A percentile compares a stretch with the other conserved stretches of the same genome.
These are phyloP conservation scores for Thereuonema tuberculata DNA, from an alignment of 1,140 invertebrate species.

Conservation along the genomic window DNA sequence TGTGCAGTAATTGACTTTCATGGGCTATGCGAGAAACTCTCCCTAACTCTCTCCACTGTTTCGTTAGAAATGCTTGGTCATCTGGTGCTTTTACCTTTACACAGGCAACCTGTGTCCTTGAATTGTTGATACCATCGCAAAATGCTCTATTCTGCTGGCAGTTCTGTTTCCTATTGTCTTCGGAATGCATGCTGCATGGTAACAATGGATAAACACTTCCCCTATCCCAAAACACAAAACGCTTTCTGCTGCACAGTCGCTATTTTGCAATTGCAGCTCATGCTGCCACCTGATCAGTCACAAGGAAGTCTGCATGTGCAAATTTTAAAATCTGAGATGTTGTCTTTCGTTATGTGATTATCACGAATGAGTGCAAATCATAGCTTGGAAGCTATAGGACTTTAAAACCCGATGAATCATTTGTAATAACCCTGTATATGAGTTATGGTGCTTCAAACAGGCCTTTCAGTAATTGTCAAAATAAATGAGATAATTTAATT, in stretches of 20 bases:
- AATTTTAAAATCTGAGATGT: not conserved
- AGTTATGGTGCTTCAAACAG: no score
- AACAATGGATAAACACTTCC: not conserved
- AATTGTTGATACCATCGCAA: slow-evolving; percentile 8
- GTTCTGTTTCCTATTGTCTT: not conserved
- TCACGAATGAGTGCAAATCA: not conserved
- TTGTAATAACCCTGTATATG: not conserved
- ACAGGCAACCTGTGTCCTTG: slow-evolving; percentile 1
- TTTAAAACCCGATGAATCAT: not conserved
- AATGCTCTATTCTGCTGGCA: not conserved
- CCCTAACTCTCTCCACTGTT: slow-evolving; percentile 4
- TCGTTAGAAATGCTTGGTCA: not conserved
- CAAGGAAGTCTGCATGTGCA: not conserved
- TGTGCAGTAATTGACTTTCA: slow-evolving; percentile 1
- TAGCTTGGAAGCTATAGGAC: not conserved
- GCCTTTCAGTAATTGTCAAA: no score
- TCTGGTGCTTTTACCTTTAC: not conserved
- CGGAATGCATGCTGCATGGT: not conserved
- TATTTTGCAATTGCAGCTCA: not conserved
- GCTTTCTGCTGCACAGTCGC: slow-evolving; percentile 3
- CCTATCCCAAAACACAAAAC: not conserved
- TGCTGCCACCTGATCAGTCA: not conserved
- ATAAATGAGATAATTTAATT: no score
- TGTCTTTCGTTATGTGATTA: not conserved
- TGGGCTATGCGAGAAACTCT: not conserved